phyloP scores from a whole-genome alignment of 35 echinoderm and acorn worm species.

The Lytechinus pictus region DNA sequence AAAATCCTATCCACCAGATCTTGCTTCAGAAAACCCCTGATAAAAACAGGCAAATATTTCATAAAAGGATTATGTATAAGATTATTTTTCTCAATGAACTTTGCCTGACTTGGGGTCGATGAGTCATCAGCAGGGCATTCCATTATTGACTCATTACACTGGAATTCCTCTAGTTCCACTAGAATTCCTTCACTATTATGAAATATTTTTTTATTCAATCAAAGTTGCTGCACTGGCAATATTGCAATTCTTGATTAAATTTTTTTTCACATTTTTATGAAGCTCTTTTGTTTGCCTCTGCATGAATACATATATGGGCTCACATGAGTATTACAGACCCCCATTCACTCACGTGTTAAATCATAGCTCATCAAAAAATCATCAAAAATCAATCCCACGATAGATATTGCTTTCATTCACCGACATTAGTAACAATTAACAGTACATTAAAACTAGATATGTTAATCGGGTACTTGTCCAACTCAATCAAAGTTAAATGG shows the following conservation, averaged over 20 bases:
- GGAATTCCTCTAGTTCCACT: background rate
- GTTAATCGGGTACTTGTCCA: too few species aligned
- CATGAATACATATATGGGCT: too few species aligned
- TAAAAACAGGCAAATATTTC: background rate
- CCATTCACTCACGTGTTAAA: too few species aligned
- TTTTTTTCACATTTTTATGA: too few species aligned
- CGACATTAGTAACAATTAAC: too few species aligned
- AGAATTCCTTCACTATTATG: background rate
- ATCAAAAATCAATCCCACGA: too few species aligned
- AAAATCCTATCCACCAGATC: background rate
- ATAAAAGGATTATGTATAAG: background rate
- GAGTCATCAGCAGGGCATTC: background rate
- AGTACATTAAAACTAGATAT: too few species aligned
- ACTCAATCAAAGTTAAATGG: too few species aligned
- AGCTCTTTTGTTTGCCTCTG: too few species aligned
- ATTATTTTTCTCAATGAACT: constrained; percentile 20
- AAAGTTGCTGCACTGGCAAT: background rate
- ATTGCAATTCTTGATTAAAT: background rate
- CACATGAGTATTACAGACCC: too few species aligned
- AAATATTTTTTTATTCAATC: background rate
- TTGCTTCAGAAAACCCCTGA: background rate
- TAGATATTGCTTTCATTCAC: too few species aligned
- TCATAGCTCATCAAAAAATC: too few species aligned
- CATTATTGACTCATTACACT: background rate
- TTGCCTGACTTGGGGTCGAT: background rate